Percentiles rank a stretch among this genome's conserved stretches.
phyloP scores from a whole-genome alignment of 2,797 vertebrate genomes.

The Phoxinus dragarum region DNA sequence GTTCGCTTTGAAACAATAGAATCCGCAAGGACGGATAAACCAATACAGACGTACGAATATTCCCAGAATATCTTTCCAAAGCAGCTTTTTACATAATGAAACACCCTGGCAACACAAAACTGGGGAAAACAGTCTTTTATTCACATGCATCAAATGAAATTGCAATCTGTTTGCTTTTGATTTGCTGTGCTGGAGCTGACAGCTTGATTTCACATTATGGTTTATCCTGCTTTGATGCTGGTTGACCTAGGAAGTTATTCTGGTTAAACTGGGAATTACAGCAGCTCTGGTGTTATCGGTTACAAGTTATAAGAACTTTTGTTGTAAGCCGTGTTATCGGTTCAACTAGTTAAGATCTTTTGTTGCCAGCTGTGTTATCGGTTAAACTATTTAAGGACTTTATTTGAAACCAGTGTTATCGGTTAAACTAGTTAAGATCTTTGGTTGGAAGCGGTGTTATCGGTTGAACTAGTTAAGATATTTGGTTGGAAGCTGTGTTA shows the following conservation, averaged over 20 bases:
- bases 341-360: not conserved
- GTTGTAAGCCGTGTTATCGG: rapidly evolving
- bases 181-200: not conserved
- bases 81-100: slow-evolving; percentile 29
- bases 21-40: not conserved
- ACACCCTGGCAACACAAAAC: slow-evolving; percentile 2
- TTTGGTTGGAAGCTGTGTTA: no score
- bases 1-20: slow-evolving; percentile 42
- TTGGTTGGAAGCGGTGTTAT: no score
- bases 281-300: not conserved
- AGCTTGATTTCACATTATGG: not conserved
- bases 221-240: not conserved
- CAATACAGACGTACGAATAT: not conserved
- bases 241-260: not conserved
- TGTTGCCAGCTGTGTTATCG: rapidly evolving
- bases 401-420: no score
- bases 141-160: slow-evolving; percentile 28
- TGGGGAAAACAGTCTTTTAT: not conserved
- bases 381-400: not conserved
- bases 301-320: not conserved
- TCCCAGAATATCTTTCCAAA: slow-evolving; percentile 33
- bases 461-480: no score
- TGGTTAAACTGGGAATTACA: not conserved
- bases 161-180: slow-evolving; percentile 2
- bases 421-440: no score